Base-by-base conservation (phyloP, 2,797 vertebrate genomes). In the Rhynchonycteris naso region DNA sequence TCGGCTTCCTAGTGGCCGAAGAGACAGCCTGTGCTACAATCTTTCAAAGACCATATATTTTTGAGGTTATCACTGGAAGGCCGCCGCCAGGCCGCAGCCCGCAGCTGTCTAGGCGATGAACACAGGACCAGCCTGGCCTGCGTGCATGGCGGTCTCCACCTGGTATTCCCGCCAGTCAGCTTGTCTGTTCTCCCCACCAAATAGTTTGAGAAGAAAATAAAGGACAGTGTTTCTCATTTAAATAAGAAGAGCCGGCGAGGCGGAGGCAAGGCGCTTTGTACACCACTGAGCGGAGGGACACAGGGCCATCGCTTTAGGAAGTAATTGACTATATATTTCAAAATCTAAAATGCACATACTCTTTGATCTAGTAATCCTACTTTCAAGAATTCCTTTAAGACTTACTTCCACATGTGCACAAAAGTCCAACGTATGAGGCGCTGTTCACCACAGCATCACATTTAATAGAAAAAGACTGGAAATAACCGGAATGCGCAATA, bases 281-380 rank as follows among this genome's bases (percentile, higher is more conserved):
- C 0, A 6, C 10, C 50, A n/a, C 0, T 3, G 22, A 19, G 28
- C 18, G 5, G 19, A 69, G 59, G 10, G 61, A 43, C 7, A 33
- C 0, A 52, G 74, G 69, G n/a, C 58, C 6, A n/a, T 10, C 8
- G 63, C 81, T 68, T 54, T 26, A 58, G 84, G 65, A 89, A 90
- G 80, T 38, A 59, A 68, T 58, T 21, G 56, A 65, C 30, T 71
- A 47, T 24, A 13, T 24, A 50, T 52, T 85, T 30, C 69, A 50
- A 86, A 68, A 76, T 19, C 78, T 78, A 33, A 95, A 86, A 78
- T 28, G 72, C 54, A 35, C 54, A 30, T n/a, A 30, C 66, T 30
- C 93, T 97, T 92, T 89, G 92, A 96, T 95, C 84, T 90, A 19
- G 72, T 30, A 54, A 58, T 59, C 75, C 47, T n/a, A 54, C 14